Conservation (phyloP, 2,888 invertebrate genomes). For the Drosophila falleni region DNA sequence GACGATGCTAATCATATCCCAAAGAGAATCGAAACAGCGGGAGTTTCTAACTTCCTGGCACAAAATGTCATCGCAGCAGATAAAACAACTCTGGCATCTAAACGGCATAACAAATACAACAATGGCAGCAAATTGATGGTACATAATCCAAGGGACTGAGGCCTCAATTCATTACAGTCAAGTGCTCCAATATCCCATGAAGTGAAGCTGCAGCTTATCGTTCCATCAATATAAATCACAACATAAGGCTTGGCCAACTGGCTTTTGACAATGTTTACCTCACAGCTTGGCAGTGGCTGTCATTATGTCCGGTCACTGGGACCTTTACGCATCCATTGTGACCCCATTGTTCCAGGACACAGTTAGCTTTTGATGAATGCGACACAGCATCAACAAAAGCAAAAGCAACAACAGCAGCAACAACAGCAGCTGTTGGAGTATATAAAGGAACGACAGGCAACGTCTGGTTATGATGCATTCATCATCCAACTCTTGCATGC, state of each 20-base stretch:
- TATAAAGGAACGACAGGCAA: slow-evolving; percentile 40
- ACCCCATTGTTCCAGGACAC: slow-evolving; percentile 48
- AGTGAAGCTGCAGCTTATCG: slow-evolving; percentile 46
- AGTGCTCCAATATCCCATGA: slow-evolving; percentile 59
- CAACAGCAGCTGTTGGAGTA: slow-evolving; percentile 45
- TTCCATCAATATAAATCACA: slow-evolving; percentile 77
- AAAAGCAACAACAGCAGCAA: slow-evolving; percentile 19
- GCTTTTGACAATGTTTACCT: slow-evolving; percentile 69
- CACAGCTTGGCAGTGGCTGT: slow-evolving; percentile 37
- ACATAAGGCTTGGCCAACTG: slow-evolving; percentile 68
- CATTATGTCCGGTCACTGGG: slow-evolving; percentile 30
- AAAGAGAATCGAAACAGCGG: slow-evolving; percentile 82
- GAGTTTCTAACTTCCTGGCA: slow-evolving; percentile 41
- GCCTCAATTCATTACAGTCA: slow-evolving; percentile 59
- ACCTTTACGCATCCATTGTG: slow-evolving; percentile 56
- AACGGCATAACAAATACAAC: slow-evolving; percentile 12
- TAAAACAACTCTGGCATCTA: slow-evolving; percentile 34
- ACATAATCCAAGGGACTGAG: background rate
- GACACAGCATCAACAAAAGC: slow-evolving; percentile 34
- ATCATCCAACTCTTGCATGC: slow-evolving; percentile 33
- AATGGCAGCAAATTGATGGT: slow-evolving; percentile 14
- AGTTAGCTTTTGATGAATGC: slow-evolving; percentile 72
- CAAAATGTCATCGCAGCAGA: slow-evolving; percentile 22
- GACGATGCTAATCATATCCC: background rate
- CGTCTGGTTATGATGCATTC: slow-evolving; percentile 51